phyloP scores from a whole-genome alignment of 2,888 invertebrate species.

The Liopterus haemorrhoidalis region DNA sequence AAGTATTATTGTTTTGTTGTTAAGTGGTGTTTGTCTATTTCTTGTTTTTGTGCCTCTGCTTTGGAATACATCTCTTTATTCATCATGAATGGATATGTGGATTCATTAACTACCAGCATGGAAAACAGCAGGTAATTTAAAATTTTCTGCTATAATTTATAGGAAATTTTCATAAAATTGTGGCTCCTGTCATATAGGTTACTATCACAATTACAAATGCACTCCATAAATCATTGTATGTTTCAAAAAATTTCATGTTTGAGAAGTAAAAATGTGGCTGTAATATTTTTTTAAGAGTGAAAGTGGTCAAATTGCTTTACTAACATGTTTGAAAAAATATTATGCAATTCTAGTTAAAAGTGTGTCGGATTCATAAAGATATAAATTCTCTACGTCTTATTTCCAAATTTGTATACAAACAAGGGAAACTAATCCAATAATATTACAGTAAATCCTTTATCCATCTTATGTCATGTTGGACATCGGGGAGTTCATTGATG shows the following conservation, averaged over 20 bases:
- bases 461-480: too few species aligned
- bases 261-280: too few species aligned
- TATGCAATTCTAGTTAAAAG: constrained; percentile 19
- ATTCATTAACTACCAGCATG: constrained; percentile 35
- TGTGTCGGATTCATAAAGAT: constrained; percentile 21
- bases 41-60: constrained; percentile 25
- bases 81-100: constrained; percentile 35
- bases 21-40: constrained; percentile 23
- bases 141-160: background rate
- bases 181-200: constrained; percentile 14
- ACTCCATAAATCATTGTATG: too few species aligned
- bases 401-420: too few species aligned
- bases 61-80: constrained; percentile 31
- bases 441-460: too few species aligned
- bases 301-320: constrained; percentile 14
- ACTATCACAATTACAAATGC: too few species aligned
- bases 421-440: too few species aligned
- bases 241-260: too few species aligned
- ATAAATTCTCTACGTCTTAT: too few species aligned
- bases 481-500: too few species aligned
- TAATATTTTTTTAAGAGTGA: too few species aligned
- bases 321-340: too few species aligned
- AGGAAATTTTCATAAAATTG: background rate
- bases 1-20: constrained; percentile 15
- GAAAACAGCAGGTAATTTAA: constrained; percentile 36